Evolutionary conservation across 64 coral and sea anemone species (phyloP).

Genomic region (Actinia tenebrosa): DNA sequence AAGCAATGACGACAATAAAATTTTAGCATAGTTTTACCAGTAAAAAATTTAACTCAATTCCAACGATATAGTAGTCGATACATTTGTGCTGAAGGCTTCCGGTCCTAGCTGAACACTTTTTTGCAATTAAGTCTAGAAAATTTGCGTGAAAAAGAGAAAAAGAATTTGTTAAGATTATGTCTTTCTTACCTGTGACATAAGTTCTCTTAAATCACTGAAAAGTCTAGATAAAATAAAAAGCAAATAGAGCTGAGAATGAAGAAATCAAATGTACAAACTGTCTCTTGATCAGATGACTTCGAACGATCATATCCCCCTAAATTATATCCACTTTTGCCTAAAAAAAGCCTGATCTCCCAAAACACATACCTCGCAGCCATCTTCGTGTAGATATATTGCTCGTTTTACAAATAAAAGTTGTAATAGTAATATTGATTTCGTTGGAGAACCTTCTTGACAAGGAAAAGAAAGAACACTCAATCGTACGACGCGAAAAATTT

Average conservation of each 20-base stretch:
- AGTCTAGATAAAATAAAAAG: not conserved
- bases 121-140: too few relatives aligned
- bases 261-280: not conserved
- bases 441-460: not conserved
- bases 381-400: not conserved
- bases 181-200: not conserved
- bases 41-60: too few relatives aligned
- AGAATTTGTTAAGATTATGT: not conserved
- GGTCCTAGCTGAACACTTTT: too few relatives aligned
- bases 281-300: not conserved
- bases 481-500: conserved; percentile 36
- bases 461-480: not conserved
- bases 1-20: not conserved
- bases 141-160: too few relatives aligned
- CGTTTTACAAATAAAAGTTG: not conserved
- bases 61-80: too few relatives aligned
- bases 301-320: too few relatives aligned
- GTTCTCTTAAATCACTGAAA: not conserved
- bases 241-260: not conserved
- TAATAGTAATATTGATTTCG: not conserved
- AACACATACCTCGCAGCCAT: not conserved
- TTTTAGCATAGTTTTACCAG: not conserved
- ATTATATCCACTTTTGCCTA: too few relatives aligned
- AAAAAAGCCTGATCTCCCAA: not conserved
- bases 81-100: too few relatives aligned